Evolutionary conservation across 2,888 invertebrate genomes (phyloP).

Genomic region (Nomada ferruginata): DNA sequence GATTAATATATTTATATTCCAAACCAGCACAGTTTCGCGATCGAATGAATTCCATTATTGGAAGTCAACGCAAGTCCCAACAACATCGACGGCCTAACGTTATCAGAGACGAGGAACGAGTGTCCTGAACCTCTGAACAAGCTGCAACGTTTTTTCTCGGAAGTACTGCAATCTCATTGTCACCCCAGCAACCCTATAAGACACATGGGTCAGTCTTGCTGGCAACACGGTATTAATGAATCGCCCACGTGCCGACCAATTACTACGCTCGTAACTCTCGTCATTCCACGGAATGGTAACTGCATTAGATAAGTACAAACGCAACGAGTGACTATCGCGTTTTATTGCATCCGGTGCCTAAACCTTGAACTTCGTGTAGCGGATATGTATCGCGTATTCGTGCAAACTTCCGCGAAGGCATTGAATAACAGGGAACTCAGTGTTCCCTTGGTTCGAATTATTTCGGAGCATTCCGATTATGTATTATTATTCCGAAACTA

Average conservation of each 20-base stretch:
- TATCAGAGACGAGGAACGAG: background rate
- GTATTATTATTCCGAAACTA: constrained; percentile 34
- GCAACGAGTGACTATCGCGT: constrained; percentile 15
- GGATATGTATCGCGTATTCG: constrained; percentile 40
- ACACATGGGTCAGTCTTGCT: constrained; percentile 61
- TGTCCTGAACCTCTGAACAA: constrained; percentile 13
- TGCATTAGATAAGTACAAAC: constrained; percentile 37
- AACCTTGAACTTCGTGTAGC: constrained; percentile 41
- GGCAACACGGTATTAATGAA: constrained; percentile 76
- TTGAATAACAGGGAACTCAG: constrained; percentile 37
- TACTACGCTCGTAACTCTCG: constrained; percentile 71
- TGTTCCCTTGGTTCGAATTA: constrained; percentile 26
- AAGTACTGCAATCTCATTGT: constrained; percentile 33
- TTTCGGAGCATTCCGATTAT: constrained; percentile 10
- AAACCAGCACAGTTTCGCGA: too few species aligned
- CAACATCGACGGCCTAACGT: background rate
- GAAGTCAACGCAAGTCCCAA: background rate
- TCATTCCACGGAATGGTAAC: constrained; percentile 65
- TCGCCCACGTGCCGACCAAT: constrained; percentile 77
- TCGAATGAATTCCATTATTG: background rate
- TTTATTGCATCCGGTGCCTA: constrained; percentile 31
- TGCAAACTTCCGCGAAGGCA: constrained; percentile 48
- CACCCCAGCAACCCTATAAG: constrained; percentile 38
- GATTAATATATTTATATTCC: too few species aligned
- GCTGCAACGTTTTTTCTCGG: constrained; percentile 8